These are phyloP conservation scores for Notoglanidium macrostoma DNA, from an alignment of 2,797 vertebrate genomes.

Conservation along the genomic window DNA sequence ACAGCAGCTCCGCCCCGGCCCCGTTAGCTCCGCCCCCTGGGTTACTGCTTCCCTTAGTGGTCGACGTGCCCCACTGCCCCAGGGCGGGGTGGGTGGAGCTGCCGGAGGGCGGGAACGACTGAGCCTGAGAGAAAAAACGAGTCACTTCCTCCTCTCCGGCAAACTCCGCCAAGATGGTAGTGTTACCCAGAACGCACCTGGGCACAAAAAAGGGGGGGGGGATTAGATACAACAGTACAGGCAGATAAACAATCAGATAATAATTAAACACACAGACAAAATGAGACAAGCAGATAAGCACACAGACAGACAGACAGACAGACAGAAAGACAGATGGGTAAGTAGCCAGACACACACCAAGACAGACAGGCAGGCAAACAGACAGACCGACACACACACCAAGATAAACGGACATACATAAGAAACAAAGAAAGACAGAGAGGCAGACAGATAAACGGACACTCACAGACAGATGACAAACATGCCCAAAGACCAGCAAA, in stretches of 20 bases:
- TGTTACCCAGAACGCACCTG: conserved; percentile 97
- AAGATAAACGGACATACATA: too few species aligned
- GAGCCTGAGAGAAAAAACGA: conserved; percentile 95
- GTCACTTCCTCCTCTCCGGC: conserved; percentile 96
- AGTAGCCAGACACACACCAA: too few species aligned
- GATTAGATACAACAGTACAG: not conserved
- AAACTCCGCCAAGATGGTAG: conserved; percentile 97
- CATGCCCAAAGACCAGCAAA: not conserved
- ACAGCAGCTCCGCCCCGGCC: conserved; percentile 86
- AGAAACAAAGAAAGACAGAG: not conserved
- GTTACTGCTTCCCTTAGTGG: conserved; percentile 81
- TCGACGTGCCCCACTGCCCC: conserved; percentile 75
- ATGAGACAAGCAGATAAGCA: too few species aligned
- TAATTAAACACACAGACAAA: not conserved
- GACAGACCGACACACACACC: too few species aligned
- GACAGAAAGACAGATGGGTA: not conserved
- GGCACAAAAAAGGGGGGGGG: not conserved
- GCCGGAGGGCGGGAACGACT: conserved; percentile 84
- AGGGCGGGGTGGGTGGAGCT: conserved; percentile 85
- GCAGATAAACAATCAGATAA: not conserved
- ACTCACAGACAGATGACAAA: not conserved
- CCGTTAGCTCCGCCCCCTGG: conserved; percentile 76
- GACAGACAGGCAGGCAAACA: too few species aligned
- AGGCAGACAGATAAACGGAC: not conserved
- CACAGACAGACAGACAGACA: too few species aligned